Conservation (phyloP, 2,113 vertebrate species). For the Colinus virginianus region DNA sequence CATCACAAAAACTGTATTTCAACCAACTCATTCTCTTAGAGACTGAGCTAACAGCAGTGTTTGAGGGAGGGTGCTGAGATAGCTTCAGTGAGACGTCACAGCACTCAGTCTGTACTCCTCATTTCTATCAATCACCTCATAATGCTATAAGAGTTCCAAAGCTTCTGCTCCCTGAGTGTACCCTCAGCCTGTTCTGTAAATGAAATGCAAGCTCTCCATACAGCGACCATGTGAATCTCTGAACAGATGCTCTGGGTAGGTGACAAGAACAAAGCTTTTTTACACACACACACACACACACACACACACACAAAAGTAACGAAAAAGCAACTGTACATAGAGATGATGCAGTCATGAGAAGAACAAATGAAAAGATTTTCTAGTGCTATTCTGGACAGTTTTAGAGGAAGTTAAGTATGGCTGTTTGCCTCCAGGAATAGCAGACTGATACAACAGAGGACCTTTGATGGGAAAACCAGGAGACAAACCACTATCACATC, state of each 20-base stretch:
- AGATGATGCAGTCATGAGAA: not conserved
- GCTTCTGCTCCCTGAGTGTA: not conserved
- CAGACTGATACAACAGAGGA: not conserved
- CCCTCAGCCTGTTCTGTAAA: not conserved
- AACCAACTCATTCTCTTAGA: not conserved
- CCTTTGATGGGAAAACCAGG: accelerated
- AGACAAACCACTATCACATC: not conserved
- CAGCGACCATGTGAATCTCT: not conserved
- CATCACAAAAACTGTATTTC: not conserved
- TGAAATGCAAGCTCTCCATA: not conserved
- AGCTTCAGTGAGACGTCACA: not conserved
- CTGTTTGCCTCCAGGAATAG: accelerated
- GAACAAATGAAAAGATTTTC: not conserved
- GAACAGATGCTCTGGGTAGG: not conserved
- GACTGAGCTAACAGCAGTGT: not conserved
- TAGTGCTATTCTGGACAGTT: not conserved
- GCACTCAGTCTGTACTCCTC: not conserved
- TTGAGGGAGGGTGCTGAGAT: not conserved
- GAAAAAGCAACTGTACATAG: not conserved
- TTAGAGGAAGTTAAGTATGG: not conserved
- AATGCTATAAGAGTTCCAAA: not conserved
- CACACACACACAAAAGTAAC: too few relatives aligned
- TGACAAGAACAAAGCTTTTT: not conserved
- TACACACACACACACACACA: not conserved
- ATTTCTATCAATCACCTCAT: not conserved